These are phyloP conservation scores for Busseola fusca DNA, from an alignment of 2,888 invertebrate genomes.

Conservation along the genomic window DNA sequence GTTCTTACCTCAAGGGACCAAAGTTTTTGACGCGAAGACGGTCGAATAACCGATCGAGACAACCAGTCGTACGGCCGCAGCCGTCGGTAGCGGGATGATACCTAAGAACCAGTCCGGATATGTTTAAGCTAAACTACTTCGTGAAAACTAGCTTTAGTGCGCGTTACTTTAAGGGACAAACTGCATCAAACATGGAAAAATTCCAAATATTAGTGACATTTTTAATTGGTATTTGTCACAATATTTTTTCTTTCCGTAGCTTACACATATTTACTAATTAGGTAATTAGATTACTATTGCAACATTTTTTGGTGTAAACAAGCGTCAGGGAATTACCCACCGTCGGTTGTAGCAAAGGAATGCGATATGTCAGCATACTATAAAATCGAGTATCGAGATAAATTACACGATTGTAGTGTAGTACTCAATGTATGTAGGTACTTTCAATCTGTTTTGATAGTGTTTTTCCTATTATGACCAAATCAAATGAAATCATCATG, in stretches of 20 bases:
- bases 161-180: slow-evolving; percentile 30
- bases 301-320: slow-evolving; percentile 43
- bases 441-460: slow-evolving; percentile 29
- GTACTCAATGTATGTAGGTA: slow-evolving; percentile 22
- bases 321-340: slow-evolving; percentile 42
- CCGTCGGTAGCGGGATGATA: slow-evolving; percentile 85
- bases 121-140: slow-evolving; percentile 67
- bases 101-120: slow-evolving; percentile 85
- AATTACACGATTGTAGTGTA: slow-evolving; percentile 35
- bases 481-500: slow-evolving; percentile 16
- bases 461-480: slow-evolving; percentile 41
- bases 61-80: slow-evolving; percentile 84
- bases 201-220: slow-evolving; percentile 1
- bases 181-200: slow-evolving; percentile 19
- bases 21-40: slow-evolving; percentile 86
- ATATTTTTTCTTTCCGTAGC: background rate
- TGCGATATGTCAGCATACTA: slow-evolving; percentile 49
- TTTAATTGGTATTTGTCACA: background rate
- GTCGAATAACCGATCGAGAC: slow-evolving; percentile 85
- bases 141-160: slow-evolving; percentile 46
- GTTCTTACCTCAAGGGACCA: slow-evolving; percentile 86
- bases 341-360: slow-evolving; percentile 38
- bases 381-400: slow-evolving; percentile 46
- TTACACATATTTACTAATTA: slow-evolving; percentile 30
- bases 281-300: slow-evolving; percentile 12